Evolutionary conservation across 1,140 invertebrate genomes (phyloP), one percentile per base, ranked within the genome.

Genomic region (Saccostrea cuccullata): DNA sequence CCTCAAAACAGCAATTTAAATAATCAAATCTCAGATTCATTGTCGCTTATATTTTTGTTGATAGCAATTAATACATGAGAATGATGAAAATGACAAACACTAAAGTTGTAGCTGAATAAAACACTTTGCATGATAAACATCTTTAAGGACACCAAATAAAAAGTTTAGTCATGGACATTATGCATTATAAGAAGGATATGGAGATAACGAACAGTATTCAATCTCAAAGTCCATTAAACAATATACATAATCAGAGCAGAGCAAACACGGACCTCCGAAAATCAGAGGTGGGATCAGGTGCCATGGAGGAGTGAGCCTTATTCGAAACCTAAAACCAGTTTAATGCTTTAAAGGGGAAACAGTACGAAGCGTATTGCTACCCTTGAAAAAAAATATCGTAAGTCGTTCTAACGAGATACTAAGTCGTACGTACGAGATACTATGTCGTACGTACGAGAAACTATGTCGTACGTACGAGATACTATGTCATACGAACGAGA

Each of bases 111-210:
- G 23, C 67, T 30, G 67, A 11, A 73, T n/a, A 73, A 70, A 70
- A 70, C 3, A 70, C 4, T 70, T 30, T 70, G 67, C 17, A 23
- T 70, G 67, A 70, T 70, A 70, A 70, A 70, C 20, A 30, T 70
- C 67, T 70, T 70, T n/a, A 70, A 23, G 67, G 23, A 70, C n/a
- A 20, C 67, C 67, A 70, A 70, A 70, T 70, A 4, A 70, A 70
- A 70, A 70, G 67, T 70, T 70, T 70, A 30, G 67, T 70, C 67
- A 23, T 70, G 67, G 67, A 70, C 67, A 70, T 70, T 70, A 36
- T 36, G 30, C 30, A 36, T 36, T 36, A 70, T 70, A 58, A 58
- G n/a, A n/a, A n/a, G n/a, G n/a, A n/a, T n/a, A n/a, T n/a, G n/a
- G n/a, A n/a, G n/a, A n/a, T n/a, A n/a, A n/a, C n/a, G n/a, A n/a